Conservation (phyloP, 1,140 invertebrate species). For the Drosophila nikananu region DNA sequence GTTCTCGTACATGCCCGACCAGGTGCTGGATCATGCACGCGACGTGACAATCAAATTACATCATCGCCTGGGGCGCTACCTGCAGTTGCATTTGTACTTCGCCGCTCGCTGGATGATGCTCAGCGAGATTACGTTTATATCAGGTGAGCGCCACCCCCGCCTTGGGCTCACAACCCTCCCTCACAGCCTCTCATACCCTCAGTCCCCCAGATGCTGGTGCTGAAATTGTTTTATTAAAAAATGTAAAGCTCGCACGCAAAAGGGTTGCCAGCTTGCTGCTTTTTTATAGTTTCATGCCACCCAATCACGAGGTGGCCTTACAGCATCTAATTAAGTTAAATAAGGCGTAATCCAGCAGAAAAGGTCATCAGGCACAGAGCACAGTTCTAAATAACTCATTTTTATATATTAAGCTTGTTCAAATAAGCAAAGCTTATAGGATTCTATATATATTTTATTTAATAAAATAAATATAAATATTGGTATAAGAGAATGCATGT, state of each 20-base stretch:
- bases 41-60: conserved; percentile 94
- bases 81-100: conserved; percentile 94
- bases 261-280: neutral
- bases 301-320: neutral
- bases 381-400: neutral
- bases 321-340: conserved; percentile 8
- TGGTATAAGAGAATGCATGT: no score
- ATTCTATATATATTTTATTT: no score
- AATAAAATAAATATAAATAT: no score
- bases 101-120: conserved; percentile 94
- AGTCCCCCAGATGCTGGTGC: neutral
- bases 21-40: conserved; percentile 92
- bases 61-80: conserved; percentile 90
- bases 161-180: neutral
- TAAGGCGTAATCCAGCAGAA: neutral
- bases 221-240: conserved; percentile 66
- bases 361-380: neutral
- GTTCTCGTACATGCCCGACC: conserved; percentile 92
- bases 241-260: conserved; percentile 13
- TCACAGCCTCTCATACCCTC: no score
- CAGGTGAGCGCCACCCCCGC: conserved; percentile 87
- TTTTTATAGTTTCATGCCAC: neutral
- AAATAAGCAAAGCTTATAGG: no score
- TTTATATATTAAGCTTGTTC: no score
- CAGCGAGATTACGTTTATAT: conserved; percentile 93